Evolutionary conservation across 2,797 vertebrate species (phyloP).

Genomic region (Anniella stebbinsi): DNA sequence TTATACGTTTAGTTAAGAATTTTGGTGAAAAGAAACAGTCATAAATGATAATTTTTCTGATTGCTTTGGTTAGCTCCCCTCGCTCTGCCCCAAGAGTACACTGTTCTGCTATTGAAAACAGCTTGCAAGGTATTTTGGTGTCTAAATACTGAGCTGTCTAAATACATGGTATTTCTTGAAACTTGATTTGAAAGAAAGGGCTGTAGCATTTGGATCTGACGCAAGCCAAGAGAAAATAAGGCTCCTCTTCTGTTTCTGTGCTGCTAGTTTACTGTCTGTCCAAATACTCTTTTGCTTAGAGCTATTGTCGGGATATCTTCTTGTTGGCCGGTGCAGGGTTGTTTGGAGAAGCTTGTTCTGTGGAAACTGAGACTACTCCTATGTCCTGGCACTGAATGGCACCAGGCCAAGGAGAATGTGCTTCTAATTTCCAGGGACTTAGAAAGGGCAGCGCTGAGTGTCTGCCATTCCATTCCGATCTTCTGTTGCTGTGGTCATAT

Average conservation of each 20-base stretch:
- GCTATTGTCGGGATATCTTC: neutral
- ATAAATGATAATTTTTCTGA: neutral
- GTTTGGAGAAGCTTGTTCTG: neutral
- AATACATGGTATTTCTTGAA: neutral
- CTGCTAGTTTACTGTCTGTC: neutral
- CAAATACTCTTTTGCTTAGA: neutral
- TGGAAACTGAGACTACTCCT: neutral
- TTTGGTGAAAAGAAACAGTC: neutral
- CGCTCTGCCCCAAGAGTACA: too few relatives aligned
- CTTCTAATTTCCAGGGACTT: neutral
- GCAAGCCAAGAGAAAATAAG: too few relatives aligned
- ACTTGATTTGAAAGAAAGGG: too few relatives aligned
- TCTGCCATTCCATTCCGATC: neutral
- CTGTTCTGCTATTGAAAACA: neutral
- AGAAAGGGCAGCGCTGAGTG: conserved; percentile 12
- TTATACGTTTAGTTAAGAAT: neutral
- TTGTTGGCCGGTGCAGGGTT: neutral
- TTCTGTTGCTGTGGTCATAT: neutral
- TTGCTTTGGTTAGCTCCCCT: neutral
- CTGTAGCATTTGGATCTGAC: neutral
- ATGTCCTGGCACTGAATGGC: neutral
- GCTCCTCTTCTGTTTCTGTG: neutral
- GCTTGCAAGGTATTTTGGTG: too few relatives aligned
- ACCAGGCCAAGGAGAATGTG: neutral
- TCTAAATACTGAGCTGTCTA: neutral